Percentiles rank a stretch among this genome's conserved stretches.
phyloP scores from a whole-genome alignment of 1,140 invertebrate genomes.

The Habropoda laboriosa region DNA sequence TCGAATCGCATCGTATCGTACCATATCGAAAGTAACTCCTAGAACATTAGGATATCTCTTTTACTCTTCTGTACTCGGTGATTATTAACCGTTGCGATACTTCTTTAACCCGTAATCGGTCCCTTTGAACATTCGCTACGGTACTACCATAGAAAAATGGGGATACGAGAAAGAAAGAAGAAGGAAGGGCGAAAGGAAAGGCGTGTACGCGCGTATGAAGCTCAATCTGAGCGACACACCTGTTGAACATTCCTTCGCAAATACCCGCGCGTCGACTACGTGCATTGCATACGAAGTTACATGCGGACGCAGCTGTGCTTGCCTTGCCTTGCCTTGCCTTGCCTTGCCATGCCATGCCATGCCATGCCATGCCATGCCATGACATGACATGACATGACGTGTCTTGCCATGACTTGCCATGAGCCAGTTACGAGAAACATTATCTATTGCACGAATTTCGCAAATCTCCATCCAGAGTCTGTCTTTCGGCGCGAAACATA shows the following conservation, averaged over 20 bases:
- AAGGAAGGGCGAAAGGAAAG: constrained; percentile 47
- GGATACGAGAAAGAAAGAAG: constrained; percentile 8
- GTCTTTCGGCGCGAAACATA: not conserved
- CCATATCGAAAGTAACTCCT: not conserved
- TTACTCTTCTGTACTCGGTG: not conserved
- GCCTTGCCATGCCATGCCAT: not conserved
- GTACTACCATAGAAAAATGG: not conserved
- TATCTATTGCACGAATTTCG: constrained; percentile 16
- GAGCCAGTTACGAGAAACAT: constrained; percentile 11
- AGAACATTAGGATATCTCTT: not conserved
- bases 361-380: not conserved
- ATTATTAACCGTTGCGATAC: not conserved
- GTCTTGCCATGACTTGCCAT: not conserved
- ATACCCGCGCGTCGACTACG: constrained; percentile 66
- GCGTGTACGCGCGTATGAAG: constrained; percentile 58
- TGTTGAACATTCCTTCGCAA: constrained; percentile 78
- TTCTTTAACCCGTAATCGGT: not conserved
- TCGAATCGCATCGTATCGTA: not conserved
- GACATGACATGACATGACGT: not conserved
- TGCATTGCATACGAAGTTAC: constrained; percentile 62
- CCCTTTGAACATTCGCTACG: not conserved
- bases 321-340: not conserved
- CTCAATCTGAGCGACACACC: constrained; percentile 71
- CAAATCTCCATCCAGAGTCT: too few species aligned
- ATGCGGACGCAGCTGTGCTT: constrained; percentile 41